These are phyloP conservation scores for Eurois occulta DNA, from an alignment of 2,888 invertebrate genomes.

Conservation along the genomic window DNA sequence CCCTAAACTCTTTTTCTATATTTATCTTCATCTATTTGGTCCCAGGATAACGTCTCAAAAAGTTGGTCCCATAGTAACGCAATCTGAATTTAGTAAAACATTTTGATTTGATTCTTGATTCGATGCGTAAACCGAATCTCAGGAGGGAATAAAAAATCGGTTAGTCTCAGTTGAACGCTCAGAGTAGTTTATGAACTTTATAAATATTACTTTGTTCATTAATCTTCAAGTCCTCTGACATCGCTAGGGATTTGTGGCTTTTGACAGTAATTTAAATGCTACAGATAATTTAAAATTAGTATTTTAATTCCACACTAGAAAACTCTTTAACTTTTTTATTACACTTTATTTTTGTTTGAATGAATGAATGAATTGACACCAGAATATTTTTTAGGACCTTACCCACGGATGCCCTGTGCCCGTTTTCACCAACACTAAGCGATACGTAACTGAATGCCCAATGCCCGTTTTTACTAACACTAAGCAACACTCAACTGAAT, in stretches of 20 bases:
- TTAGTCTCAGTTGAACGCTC: conserved; percentile 25
- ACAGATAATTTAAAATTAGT: background rate
- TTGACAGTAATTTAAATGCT: conserved; percentile 23
- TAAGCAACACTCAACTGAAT: too few species aligned
- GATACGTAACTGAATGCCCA: too few species aligned
- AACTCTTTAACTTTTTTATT: background rate
- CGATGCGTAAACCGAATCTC: conserved; percentile 21
- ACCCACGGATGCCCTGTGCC: too few species aligned
- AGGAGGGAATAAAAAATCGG: conserved; percentile 39
- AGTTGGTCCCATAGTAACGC: background rate
- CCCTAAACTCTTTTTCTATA: background rate
- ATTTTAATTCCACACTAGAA: background rate
- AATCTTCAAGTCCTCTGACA: conserved; percentile 8
- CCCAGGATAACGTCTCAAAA: background rate
- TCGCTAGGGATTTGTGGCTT: conserved; percentile 3
- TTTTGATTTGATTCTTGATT: conserved; percentile 36
- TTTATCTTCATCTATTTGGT: background rate
- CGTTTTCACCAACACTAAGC: too few species aligned
- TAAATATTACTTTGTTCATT: conserved; percentile 41
- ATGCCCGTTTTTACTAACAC: too few species aligned
- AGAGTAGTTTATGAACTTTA: conserved; percentile 27
- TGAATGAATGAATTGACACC: too few species aligned
- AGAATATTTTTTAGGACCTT: background rate
- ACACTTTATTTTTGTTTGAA: background rate
- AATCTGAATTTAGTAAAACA: conserved; percentile 27